Evolutionary conservation across 1,140 invertebrate genomes (phyloP).

Genomic region (Bombus superbus): DNA sequence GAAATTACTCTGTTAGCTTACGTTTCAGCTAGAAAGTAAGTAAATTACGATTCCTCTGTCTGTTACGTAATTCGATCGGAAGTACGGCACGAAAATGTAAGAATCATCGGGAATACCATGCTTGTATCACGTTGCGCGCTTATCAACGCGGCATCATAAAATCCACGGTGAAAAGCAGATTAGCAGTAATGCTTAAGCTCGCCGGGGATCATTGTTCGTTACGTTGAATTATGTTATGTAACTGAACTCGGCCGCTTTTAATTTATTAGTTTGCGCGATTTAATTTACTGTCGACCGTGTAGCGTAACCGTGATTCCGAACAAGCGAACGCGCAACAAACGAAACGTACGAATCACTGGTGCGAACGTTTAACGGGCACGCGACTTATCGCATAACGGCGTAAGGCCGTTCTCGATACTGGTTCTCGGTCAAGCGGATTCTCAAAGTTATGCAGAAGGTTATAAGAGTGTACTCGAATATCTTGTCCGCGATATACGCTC

Average conservation of each 20-base stretch:
- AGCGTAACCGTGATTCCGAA: conserved; percentile 9
- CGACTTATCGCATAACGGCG: conserved; percentile 82
- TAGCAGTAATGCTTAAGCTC: background rate
- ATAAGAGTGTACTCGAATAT: conserved; percentile 75
- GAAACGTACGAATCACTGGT: conserved; percentile 62
- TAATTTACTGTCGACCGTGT: background rate
- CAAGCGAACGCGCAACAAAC: conserved; percentile 18
- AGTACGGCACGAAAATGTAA: background rate
- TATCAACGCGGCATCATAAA: background rate
- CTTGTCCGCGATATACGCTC: conserved; percentile 63
- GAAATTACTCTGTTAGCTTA: background rate
- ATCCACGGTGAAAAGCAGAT: background rate
- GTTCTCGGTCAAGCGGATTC: conserved; percentile 81
- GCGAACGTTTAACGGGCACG: conserved; percentile 75
- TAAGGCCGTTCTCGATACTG: conserved; percentile 80
- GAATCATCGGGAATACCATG: background rate
- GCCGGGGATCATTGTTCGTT: background rate
- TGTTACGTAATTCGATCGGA: background rate
- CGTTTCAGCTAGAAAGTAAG: background rate
- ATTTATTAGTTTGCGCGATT: conserved; percentile 12
- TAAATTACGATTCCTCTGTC: background rate
- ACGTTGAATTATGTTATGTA: background rate
- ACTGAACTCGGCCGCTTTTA: background rate
- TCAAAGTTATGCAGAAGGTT: conserved; percentile 80
- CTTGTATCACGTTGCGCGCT: background rate